Conservation (phyloP, 1,140 invertebrate genomes). For the Formica selysi region DNA sequence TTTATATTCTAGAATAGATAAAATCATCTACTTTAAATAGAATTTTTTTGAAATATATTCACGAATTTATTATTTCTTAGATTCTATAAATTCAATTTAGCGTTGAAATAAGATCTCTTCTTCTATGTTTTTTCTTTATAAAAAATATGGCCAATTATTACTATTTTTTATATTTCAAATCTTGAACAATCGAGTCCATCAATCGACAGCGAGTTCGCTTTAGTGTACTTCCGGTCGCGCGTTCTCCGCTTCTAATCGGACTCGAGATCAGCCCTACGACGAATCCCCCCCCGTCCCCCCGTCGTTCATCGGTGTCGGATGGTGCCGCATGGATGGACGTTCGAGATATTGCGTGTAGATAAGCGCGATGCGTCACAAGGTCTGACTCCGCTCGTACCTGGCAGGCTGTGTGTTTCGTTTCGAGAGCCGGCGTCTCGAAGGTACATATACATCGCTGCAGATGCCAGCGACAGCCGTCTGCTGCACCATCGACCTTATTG, state of each 20-base stretch:
- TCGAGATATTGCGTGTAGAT: constrained; percentile 71
- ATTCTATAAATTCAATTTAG: not conserved
- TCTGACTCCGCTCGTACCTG: constrained; percentile 70
- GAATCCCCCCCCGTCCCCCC: constrained; percentile 20
- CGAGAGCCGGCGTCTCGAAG: constrained; percentile 63
- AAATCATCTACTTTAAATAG: not conserved
- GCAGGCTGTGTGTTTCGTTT: constrained; percentile 32
- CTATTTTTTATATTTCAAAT: not conserved
- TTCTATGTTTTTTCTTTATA: not conserved
- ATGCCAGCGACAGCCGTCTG: constrained; percentile 71
- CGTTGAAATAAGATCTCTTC: not conserved
- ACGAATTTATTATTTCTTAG: not conserved
- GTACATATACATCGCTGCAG: constrained; percentile 56
- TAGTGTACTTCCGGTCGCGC: constrained; percentile 56
- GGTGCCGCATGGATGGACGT: constrained; percentile 39
- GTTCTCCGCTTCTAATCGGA: constrained; percentile 42
- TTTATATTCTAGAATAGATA: not conserved
- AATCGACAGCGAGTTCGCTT: not conserved
- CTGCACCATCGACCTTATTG: constrained; percentile 78
- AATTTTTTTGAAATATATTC: not conserved
- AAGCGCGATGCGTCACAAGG: constrained; percentile 76
- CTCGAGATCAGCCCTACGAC: constrained; percentile 44
- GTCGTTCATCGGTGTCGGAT: constrained; percentile 33
- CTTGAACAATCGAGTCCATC: not conserved
- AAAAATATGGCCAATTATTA: not conserved